A percentile compares a stretch with the other conserved stretches of the same genome.
These are phyloP conservation scores for Alitta virens DNA, from an alignment of 2,888 invertebrate genomes.

Conservation along the genomic window DNA sequence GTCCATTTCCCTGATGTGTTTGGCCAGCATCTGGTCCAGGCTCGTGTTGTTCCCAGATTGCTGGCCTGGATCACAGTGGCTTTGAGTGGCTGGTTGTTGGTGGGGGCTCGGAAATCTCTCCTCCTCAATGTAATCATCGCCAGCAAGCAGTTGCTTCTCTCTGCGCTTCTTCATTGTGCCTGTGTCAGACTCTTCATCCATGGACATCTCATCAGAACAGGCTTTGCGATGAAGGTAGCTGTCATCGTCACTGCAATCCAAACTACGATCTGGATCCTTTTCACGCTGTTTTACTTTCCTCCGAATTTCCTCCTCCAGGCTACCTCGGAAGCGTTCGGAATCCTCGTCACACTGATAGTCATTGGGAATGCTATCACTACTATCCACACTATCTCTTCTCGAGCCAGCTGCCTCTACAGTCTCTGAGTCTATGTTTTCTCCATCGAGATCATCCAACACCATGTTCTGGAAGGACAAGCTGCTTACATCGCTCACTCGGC, in stretches of 20 bases:
- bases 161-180: constrained; percentile 23
- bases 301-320: constrained; percentile 19
- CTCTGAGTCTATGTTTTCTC: constrained; percentile 12
- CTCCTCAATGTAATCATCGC: constrained; percentile 2
- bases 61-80: not conserved
- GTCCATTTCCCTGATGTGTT: not conserved
- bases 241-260: not conserved
- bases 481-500: constrained; percentile 53
- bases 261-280: not conserved
- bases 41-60: not conserved
- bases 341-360: constrained; percentile 17
- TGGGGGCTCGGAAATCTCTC: not conserved
- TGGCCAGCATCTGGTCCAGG: not conserved
- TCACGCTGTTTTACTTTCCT: constrained; percentile 5
- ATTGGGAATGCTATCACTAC: constrained; percentile 24
- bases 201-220: constrained; percentile 6
- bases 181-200: constrained; percentile 11
- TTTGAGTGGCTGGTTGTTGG: not conserved
- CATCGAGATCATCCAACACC: constrained; percentile 29
- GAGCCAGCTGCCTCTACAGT: constrained; percentile 7
- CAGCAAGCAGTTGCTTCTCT: constrained; percentile 5
- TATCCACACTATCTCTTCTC: constrained; percentile 26
- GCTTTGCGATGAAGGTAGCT: no score
- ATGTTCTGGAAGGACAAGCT: constrained; percentile 41
- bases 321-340: constrained; percentile 9